These are phyloP conservation scores for Bufo bufo DNA, from an alignment of 2,113 vertebrate species.

Conservation along the genomic window DNA sequence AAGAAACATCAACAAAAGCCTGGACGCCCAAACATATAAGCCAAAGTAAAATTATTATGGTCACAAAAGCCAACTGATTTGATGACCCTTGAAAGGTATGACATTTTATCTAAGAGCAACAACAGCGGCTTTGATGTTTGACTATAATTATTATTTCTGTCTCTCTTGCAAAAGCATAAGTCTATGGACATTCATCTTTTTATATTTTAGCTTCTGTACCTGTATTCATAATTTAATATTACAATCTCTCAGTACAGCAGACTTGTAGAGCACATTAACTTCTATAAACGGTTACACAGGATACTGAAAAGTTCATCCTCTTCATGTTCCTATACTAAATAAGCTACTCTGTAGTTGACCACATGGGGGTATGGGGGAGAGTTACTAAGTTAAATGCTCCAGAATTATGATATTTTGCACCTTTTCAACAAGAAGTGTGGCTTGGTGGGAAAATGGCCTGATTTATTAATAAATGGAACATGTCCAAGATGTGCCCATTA, in stretches of 20 bases:
- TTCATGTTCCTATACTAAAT: neutral
- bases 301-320: neutral
- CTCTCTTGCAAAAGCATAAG: neutral
- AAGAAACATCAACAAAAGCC: neutral
- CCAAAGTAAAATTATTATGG: neutral
- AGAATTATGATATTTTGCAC: no score
- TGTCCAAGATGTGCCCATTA: no score
- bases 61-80: neutral
- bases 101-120: neutral
- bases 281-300: neutral
- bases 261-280: neutral
- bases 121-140: neutral
- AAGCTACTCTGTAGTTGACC: neutral
- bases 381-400: no score
- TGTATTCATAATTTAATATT: constrained; percentile 27
- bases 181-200: constrained; percentile 12
- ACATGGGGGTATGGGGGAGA: neutral
- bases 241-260: constrained; percentile 5
- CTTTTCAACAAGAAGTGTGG: no score
- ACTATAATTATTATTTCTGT: constrained; percentile 16
- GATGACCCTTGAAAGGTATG: neutral
- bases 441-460: no score
- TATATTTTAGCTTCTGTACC: constrained; percentile 16
- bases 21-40: neutral
- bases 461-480: no score